These are phyloP conservation scores for Myotis planiceps DNA, from an alignment of 2,797 vertebrate genomes.

Conservation along the genomic window DNA sequence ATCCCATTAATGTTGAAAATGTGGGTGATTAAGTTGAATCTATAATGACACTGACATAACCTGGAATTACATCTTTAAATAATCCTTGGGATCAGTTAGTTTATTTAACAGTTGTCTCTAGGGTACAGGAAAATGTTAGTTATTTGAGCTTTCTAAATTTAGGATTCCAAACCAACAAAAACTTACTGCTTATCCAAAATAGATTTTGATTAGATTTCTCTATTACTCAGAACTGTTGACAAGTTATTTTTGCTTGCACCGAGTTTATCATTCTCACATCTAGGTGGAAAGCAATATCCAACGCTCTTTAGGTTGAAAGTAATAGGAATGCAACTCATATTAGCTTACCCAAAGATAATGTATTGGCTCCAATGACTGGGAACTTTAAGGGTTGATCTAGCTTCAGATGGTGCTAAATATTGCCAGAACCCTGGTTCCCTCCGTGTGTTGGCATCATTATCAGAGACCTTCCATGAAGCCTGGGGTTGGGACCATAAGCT, in stretches of 20 bases:
- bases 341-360: slow-evolving; percentile 4
- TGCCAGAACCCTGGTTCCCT: background rate
- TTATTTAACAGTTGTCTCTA: slow-evolving; percentile 61
- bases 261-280: background rate
- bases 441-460: background rate
- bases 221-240: slow-evolving; percentile 48
- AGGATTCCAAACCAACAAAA: slow-evolving; percentile 60
- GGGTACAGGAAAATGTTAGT: slow-evolving; percentile 60
- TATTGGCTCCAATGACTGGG: background rate
- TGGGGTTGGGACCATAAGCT: background rate
- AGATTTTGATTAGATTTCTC: slow-evolving; percentile 71
- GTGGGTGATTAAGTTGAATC: slow-evolving; percentile 26
- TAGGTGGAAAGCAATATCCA: background rate
- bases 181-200: slow-evolving; percentile 53
- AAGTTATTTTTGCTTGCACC: slow-evolving; percentile 15
- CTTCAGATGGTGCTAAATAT: background rate
- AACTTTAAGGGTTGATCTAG: background rate
- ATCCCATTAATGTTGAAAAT: slow-evolving; percentile 43
- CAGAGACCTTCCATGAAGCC: background rate
- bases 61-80: slow-evolving; percentile 52
- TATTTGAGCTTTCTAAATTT: slow-evolving; percentile 67
- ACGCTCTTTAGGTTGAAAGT: slow-evolving; percentile 20
- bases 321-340: background rate
- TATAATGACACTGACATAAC: slow-evolving; percentile 32
- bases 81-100: slow-evolving; percentile 50